These are phyloP conservation scores for Onthophagus taurus DNA, from an alignment of 1,140 invertebrate genomes.

Conservation along the genomic window DNA sequence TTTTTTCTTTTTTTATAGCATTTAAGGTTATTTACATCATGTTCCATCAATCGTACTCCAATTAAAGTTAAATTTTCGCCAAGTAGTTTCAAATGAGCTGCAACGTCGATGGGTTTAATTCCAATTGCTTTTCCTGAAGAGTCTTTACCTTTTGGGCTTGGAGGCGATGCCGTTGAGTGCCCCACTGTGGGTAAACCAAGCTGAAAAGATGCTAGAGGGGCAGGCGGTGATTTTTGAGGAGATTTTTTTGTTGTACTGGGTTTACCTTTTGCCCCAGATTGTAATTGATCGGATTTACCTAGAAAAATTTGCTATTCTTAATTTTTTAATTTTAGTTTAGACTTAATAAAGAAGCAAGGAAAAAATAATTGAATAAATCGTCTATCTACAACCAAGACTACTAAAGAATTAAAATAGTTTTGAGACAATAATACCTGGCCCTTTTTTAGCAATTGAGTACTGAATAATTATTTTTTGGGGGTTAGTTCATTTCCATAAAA, in stretches of 20 bases:
- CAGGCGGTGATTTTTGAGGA: conserved; percentile 14
- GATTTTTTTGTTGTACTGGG: conserved; percentile 44
- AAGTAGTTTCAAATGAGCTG: conserved; percentile 84
- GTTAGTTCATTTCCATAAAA: too few species aligned
- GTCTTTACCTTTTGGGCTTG: conserved; percentile 37
- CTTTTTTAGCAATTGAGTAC: too few species aligned
- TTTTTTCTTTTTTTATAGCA: neutral
- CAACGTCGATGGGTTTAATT: conserved; percentile 80
- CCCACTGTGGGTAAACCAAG: conserved; percentile 39
- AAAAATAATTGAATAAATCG: too few species aligned
- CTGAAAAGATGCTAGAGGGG: conserved; percentile 39
- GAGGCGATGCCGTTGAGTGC: conserved; percentile 40
- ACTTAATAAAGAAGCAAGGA: too few species aligned
- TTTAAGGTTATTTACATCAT: conserved; percentile 52
- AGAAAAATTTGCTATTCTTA: conserved; percentile 19
- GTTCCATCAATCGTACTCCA: conserved; percentile 83
- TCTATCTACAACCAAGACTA: too few species aligned
- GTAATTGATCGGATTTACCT: conserved; percentile 14
- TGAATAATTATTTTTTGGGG: too few species aligned
- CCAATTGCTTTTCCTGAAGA: conserved; percentile 57
- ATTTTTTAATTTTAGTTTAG: too few species aligned
- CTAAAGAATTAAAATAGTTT: too few species aligned
- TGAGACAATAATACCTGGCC: too few species aligned
- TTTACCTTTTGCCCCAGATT: too few species aligned
- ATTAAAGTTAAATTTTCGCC: conserved; percentile 91